phyloP scores from a whole-genome alignment of 2,797 vertebrate species.

The Molossus molossus region DNA sequence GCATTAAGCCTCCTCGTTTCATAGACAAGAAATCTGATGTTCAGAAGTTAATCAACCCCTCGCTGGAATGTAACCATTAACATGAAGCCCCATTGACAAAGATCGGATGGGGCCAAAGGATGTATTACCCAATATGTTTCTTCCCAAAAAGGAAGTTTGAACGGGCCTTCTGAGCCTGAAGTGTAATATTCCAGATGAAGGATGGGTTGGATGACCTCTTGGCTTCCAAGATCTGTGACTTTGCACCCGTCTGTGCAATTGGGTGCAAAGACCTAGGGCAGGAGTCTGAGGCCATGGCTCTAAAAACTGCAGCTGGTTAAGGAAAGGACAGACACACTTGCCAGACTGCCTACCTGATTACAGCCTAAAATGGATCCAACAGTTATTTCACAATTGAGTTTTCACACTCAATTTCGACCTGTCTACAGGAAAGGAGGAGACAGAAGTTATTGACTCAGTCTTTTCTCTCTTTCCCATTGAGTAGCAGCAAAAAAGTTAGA shows the following conservation, averaged over 20 bases:
- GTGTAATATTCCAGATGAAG: background rate
- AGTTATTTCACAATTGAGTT: background rate
- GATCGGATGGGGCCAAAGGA: background rate
- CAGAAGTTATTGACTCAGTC: background rate
- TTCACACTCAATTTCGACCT: background rate
- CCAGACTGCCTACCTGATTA: background rate
- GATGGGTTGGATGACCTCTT: background rate
- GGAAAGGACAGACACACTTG: background rate
- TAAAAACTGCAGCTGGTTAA: background rate
- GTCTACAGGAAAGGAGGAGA: background rate
- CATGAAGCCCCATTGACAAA: slow-evolving; percentile 31
- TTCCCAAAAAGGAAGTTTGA: slow-evolving; percentile 35
- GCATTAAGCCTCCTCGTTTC: background rate
- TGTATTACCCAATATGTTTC: slow-evolving; percentile 32
- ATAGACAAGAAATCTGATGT: background rate
- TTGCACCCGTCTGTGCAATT: background rate
- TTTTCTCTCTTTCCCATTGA: background rate
- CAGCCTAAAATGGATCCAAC: background rate
- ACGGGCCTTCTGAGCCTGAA: background rate
- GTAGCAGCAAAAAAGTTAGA: background rate
- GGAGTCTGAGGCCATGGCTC: background rate
- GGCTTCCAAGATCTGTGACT: background rate
- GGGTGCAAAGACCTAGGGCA: background rate
- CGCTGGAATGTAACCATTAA: slow-evolving; percentile 60
- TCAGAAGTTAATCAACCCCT: background rate